Evolutionary conservation across 2,888 invertebrate genomes (phyloP).

Genomic region (Griposia aprilina): DNA sequence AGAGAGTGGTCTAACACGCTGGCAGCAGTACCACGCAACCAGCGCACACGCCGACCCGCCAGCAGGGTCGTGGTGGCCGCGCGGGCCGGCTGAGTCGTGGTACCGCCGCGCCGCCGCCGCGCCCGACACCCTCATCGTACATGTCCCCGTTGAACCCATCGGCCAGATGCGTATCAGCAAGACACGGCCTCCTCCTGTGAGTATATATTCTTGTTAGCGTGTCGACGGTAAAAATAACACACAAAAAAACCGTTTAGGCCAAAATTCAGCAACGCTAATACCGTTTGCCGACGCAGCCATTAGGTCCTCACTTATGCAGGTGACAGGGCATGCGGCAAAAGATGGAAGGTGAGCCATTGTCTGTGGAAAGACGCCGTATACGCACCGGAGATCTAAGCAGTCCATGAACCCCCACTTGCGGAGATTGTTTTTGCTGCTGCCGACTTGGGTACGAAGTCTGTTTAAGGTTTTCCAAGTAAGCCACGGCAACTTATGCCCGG

Average conservation of each 20-base stretch:
- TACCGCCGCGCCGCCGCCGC: slow-evolving; percentile 82
- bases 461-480: neutral
- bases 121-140: slow-evolving; percentile 77
- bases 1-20: slow-evolving; percentile 86
- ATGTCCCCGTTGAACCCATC: slow-evolving; percentile 82
- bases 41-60: slow-evolving; percentile 80
- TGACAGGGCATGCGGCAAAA: neutral
- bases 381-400: neutral
- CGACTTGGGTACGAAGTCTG: neutral
- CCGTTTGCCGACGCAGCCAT: neutral
- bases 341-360: neutral
- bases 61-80: slow-evolving; percentile 78
- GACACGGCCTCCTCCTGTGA: slow-evolving; percentile 77
- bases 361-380: neutral
- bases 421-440: neutral
- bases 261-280: neutral
- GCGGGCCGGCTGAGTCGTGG: slow-evolving; percentile 81
- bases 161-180: slow-evolving; percentile 77
- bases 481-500: neutral
- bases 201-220: slow-evolving; percentile 18
- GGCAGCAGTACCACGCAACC: slow-evolving; percentile 84
- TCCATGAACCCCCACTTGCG: neutral
- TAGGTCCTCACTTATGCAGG: neutral
- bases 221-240: neutral
- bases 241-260: neutral